phyloP scores from a whole-genome alignment of 2,888 invertebrate species.

The Pristionchus fissidentatus region DNA sequence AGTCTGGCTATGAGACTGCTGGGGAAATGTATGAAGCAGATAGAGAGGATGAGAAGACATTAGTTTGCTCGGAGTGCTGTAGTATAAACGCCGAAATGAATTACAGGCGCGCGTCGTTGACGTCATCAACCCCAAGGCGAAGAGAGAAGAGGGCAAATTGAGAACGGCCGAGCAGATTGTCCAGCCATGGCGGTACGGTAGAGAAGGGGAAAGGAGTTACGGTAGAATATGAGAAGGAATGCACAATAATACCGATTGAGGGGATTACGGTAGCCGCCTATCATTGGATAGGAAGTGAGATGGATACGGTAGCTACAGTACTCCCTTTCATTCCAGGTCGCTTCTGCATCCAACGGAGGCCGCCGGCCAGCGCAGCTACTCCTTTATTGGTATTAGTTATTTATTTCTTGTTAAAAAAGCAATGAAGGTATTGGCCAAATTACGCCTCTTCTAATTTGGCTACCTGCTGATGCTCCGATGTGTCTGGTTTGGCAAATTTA shows the following conservation, averaged over 20 bases:
- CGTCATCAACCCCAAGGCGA: slow-evolving; percentile 52
- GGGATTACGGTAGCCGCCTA: not conserved
- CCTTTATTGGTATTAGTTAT: slow-evolving; percentile 63
- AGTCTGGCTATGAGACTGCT: too few species aligned
- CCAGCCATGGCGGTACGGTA: slow-evolving; percentile 61
- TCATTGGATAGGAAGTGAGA: not conserved
- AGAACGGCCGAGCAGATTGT: slow-evolving; percentile 67
- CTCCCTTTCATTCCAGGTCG: slow-evolving; percentile 50
- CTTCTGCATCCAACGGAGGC: slow-evolving; percentile 67
- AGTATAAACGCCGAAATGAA: not conserved
- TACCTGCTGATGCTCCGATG: too few species aligned
- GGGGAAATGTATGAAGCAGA: too few species aligned
- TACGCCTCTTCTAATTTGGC: too few species aligned
- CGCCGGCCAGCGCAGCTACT: slow-evolving; percentile 69
- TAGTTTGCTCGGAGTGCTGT: too few species aligned
- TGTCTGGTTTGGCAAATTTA: too few species aligned
- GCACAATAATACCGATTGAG: not conserved
- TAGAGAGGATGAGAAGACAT: too few species aligned
- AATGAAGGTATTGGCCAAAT: too few species aligned
- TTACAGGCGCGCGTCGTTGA: slow-evolving; percentile 39
- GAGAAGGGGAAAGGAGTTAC: not conserved
- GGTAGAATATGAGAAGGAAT: not conserved
- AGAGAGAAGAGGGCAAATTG: slow-evolving; percentile 54
- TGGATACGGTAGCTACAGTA: not conserved
- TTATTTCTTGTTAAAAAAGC: too few species aligned